Base-by-base conservation (phyloP, 2,113 vertebrate species). In the Dipodomys stephensi region DNA sequence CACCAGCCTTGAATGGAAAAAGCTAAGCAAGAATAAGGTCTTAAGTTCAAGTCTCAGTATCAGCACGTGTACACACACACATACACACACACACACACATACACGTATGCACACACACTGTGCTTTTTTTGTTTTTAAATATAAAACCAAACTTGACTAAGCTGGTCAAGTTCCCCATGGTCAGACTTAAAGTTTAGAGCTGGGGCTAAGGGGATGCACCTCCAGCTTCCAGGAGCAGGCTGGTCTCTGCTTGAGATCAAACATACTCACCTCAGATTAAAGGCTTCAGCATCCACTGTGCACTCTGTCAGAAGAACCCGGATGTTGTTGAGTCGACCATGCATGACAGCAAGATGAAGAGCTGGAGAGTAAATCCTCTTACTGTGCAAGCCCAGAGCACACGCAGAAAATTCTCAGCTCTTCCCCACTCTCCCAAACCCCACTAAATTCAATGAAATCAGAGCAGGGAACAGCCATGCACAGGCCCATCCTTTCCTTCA, bases 341-440 rank as follows among this genome's bases (percentile, higher is more conserved):
- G 99, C 99, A 99, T 99, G 97, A 99, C 99, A 15, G 99, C 99
- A 67, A 99, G 98, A 83, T 99, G 99, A 87, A 99, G 98, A 95
- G 99, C 99, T 99, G 97, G 19, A 62, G 83, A 96, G 46, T 76
- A 76, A 96, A 87, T 0, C 3, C 30, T 71, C 77, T 96, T 92
- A 96, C 20, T 83, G 49, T 0, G 18, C 60, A 20, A 44, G 90
- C 83, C 74, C 39, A 49, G 27, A 16, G 69, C 81, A 84, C 20
- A 83, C 0, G 1, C 4, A 80, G 65, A 60, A 68, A 76, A 20
- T 25, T 6, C 22, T 7, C 4, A 13, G 27, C 30, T 23, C 19
- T 44, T 74, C 28, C 27, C 8, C 35, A 60, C 46, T 67, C 57
- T 72, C 67, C 78, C 23, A 12, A 39, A 44, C 65, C 46, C 67